phyloP scores from a whole-genome alignment of 2,888 invertebrate genomes.

The Watsonalla binaria region DNA sequence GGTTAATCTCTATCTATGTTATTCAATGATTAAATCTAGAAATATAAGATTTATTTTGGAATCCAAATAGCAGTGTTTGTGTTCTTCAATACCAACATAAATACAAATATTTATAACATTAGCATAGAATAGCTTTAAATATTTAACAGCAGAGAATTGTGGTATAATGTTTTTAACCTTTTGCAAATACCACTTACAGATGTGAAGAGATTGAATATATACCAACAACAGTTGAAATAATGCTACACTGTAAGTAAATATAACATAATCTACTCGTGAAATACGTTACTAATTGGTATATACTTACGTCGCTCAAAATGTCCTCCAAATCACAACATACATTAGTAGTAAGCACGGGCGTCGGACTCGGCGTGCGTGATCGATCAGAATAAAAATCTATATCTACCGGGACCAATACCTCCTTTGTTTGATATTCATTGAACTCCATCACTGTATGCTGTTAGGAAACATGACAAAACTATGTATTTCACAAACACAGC shows the following conservation, averaged over 20 bases:
- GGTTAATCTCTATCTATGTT: too few relatives aligned
- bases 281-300: slow-evolving; percentile 19
- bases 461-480: slow-evolving; percentile 49
- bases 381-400: slow-evolving; percentile 56
- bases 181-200: background rate
- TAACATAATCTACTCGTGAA: slow-evolving; percentile 7
- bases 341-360: slow-evolving; percentile 62
- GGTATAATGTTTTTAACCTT: background rate
- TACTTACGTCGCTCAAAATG: slow-evolving; percentile 75
- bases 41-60: too few relatives aligned
- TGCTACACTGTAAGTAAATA: too few relatives aligned
- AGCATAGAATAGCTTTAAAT: too few relatives aligned
- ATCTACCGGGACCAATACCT: slow-evolving; percentile 64
- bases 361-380: slow-evolving; percentile 56
- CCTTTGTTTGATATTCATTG: slow-evolving; percentile 64
- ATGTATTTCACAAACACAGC: slow-evolving; percentile 45
- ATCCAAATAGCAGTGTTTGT: too few relatives aligned
- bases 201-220: too few relatives aligned
- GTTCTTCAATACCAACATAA: too few relatives aligned
- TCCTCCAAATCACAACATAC: slow-evolving; percentile 69
- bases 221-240: background rate
- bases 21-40: too few relatives aligned
- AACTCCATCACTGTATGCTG: slow-evolving; percentile 76
- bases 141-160: too few relatives aligned
- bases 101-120: too few relatives aligned